phyloP scores from a whole-genome alignment of 2,888 invertebrate genomes.

The Chouioia cunea region DNA sequence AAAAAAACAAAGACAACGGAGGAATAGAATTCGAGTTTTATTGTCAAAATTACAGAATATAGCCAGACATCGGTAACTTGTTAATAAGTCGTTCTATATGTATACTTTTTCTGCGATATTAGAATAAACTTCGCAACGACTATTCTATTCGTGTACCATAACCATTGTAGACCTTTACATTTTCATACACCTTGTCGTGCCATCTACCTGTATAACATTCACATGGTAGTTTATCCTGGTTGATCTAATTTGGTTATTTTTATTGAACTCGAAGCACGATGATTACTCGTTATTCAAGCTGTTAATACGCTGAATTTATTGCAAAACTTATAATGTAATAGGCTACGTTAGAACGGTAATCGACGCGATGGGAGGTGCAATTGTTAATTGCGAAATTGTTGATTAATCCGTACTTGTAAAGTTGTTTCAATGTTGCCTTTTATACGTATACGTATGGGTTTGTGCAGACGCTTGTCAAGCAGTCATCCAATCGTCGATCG shows the following conservation, averaged over 20 bases:
- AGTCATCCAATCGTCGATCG: too few species aligned
- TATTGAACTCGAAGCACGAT: background rate
- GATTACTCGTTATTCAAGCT: background rate
- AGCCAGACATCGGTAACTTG: background rate
- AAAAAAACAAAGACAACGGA: background rate
- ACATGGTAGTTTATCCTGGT: background rate
- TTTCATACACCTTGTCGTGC: constrained; percentile 9
- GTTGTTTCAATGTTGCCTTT: too few species aligned
- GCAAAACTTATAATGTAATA: constrained; percentile 1
- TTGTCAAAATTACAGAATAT: constrained; percentile 26
- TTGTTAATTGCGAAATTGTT: too few species aligned
- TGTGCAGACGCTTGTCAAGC: too few species aligned
- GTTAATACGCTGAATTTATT: constrained; percentile 26
- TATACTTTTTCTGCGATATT: too few species aligned
- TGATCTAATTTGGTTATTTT: background rate
- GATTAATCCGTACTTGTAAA: too few species aligned
- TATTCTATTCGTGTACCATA: too few species aligned
- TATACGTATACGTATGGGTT: too few species aligned
- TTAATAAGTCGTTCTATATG: background rate
- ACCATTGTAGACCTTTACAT: background rate
- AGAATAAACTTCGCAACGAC: too few species aligned
- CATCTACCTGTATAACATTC: constrained; percentile 6
- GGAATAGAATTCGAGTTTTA: constrained; percentile 10
- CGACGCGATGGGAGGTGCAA: too few species aligned
- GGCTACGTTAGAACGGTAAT: background rate